Evolutionary conservation across 1,140 invertebrate genomes (phyloP).

Genomic region (Maniola jurtina): DNA sequence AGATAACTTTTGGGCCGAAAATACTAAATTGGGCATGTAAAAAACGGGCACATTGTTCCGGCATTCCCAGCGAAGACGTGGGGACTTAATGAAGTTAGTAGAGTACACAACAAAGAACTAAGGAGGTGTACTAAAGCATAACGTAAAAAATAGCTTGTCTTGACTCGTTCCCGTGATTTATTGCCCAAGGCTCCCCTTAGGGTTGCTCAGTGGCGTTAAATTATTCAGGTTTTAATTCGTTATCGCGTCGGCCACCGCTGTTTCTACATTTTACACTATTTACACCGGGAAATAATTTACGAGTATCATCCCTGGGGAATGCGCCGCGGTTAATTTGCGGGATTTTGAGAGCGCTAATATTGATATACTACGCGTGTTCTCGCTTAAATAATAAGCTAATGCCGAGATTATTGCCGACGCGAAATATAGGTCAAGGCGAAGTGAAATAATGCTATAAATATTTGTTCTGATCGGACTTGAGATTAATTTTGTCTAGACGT

Average conservation of each 20-base stretch:
- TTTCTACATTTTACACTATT: conserved; percentile 73
- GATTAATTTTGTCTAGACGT: not conserved
- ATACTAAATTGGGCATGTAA: conserved; percentile 54
- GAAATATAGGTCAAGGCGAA: not conserved
- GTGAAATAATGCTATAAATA: not conserved
- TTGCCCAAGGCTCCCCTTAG: conserved; percentile 54
- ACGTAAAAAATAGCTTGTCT: conserved; percentile 73
- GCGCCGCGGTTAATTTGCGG: conserved; percentile 46
- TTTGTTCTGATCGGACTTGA: not conserved
- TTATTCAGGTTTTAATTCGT: conserved; percentile 79
- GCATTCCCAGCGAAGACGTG: conserved; percentile 47
- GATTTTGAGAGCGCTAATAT: conserved; percentile 40
- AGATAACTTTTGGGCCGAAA: conserved; percentile 42
- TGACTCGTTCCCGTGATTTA: conserved; percentile 68
- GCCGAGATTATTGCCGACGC: not conserved
- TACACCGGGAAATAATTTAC: conserved; percentile 70
- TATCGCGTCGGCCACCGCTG: conserved; percentile 67
- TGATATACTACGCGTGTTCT: conserved; percentile 26
- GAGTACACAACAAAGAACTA: conserved; percentile 55
- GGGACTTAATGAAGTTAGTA: conserved; percentile 63
- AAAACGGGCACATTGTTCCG: conserved; percentile 58
- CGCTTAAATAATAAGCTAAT: conserved; percentile 13
- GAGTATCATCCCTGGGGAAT: conserved; percentile 45
- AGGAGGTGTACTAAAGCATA: conserved; percentile 72
- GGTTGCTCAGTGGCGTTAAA: conserved; percentile 71